Evolutionary conservation across 2,113 vertebrate genomes (phyloP).

Genomic region (Condylura cristata): DNA sequence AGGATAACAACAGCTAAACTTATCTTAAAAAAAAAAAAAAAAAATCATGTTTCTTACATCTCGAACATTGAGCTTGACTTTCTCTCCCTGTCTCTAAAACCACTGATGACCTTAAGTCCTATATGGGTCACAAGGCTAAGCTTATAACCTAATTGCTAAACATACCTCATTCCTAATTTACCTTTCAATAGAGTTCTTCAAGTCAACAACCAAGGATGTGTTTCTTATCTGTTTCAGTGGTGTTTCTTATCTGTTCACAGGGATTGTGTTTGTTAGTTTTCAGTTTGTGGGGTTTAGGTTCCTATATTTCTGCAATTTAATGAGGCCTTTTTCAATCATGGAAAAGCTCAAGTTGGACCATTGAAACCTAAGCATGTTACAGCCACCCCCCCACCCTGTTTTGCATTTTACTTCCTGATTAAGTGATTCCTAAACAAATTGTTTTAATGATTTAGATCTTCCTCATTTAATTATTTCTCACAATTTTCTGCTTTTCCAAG

Average conservation of each 20-base stretch:
- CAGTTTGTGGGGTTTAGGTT: background rate
- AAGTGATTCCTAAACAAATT: background rate
- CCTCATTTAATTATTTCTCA: background rate
- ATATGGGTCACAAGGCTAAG: too few relatives aligned
- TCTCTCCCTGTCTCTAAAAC: background rate
- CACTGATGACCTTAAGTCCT: background rate
- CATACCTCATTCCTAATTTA: background rate
- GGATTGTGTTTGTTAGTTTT: background rate
- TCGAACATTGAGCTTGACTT: background rate
- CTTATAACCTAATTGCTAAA: background rate
- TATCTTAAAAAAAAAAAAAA: conserved; percentile 28
- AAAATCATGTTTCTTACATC: background rate
- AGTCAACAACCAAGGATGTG: too few relatives aligned
- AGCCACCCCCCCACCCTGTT: rapidly evolving
- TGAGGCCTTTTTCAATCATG: background rate
- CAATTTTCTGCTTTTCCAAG: background rate
- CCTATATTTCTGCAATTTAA: background rate
- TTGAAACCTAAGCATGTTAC: background rate
- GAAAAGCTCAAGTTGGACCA: too few relatives aligned
- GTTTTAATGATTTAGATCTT: background rate
- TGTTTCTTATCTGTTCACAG: background rate
- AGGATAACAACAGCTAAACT: conserved; percentile 34
- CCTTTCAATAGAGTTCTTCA: background rate
- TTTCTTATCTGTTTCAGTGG: background rate
- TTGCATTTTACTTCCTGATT: rapidly evolving